Evolutionary conservation across 30 jellyfish, hydroid and myxozoan genomes (phyloP).

Genomic region (Catostylus mosaicus): DNA sequence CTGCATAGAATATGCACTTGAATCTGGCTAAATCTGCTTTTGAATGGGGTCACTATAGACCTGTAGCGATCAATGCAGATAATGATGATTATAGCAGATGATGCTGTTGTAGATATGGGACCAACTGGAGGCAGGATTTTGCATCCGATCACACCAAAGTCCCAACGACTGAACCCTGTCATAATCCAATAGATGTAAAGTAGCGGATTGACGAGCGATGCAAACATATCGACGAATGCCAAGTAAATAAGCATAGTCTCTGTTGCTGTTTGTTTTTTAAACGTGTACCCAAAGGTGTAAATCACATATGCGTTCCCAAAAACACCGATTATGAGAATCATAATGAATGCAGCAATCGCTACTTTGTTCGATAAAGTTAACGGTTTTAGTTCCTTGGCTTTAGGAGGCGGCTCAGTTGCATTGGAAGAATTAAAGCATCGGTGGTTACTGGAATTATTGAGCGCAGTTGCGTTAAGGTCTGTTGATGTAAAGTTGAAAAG

Average conservation of each 20-base stretch:
- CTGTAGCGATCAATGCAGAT: constrained; percentile 93
- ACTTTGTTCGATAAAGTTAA: constrained; percentile 25
- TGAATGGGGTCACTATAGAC: constrained; percentile 82
- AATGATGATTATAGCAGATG: constrained; percentile 72
- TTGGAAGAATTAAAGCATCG: background rate
- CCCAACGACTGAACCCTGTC: constrained; percentile 66
- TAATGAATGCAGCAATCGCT: constrained; percentile 35
- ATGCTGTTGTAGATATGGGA: constrained; percentile 67
- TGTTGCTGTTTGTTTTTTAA: constrained; percentile 71
- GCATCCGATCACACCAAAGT: constrained; percentile 89
- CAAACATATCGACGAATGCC: constrained; percentile 72
- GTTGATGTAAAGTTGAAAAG: background rate
- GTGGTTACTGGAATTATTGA: background rate
- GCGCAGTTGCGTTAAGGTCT: background rate
- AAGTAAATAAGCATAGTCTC: constrained; percentile 72
- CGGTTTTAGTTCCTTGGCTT: background rate
- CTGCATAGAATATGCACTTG: constrained; percentile 50
- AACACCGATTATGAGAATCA: constrained; percentile 66
- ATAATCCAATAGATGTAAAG: constrained; percentile 64
- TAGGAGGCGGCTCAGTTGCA: background rate
- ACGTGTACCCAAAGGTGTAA: constrained; percentile 43
- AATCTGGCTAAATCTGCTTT: constrained; percentile 30
- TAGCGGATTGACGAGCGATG: constrained; percentile 76
- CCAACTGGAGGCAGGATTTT: constrained; percentile 73
- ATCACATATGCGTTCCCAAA: constrained; percentile 74